Evolutionary conservation across 2,797 vertebrate species (phyloP).

Genomic region (Enteromius anoplus): DNA sequence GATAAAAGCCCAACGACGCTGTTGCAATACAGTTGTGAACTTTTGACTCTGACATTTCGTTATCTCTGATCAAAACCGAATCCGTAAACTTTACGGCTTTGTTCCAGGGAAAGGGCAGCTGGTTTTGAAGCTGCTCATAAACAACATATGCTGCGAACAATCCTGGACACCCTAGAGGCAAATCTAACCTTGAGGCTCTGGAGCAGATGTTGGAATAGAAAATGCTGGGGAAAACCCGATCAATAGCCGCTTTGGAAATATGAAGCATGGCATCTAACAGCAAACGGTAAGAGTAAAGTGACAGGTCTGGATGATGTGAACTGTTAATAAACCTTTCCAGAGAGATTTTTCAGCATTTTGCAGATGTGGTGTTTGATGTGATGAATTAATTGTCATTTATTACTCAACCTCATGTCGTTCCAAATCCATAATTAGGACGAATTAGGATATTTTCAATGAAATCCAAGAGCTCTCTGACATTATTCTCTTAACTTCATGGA

Average conservation of each 20-base stretch:
- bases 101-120: conserved; percentile 50
- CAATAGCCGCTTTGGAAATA: conserved; percentile 65
- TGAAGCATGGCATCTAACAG: conserved; percentile 52
- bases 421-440: neutral
- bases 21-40: conserved; percentile 7
- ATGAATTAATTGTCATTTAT: neutral
- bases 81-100: conserved; percentile 48
- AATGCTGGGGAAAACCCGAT: conserved; percentile 59
- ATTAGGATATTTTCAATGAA: neutral
- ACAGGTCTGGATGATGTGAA: conserved; percentile 8
- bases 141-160: conserved; percentile 78
- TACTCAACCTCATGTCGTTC: neutral
- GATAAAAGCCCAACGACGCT: neutral
- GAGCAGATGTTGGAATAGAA: conserved; percentile 74
- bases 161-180: conserved; percentile 69
- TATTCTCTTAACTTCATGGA: neutral
- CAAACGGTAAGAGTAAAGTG: neutral
- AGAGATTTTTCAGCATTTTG: neutral
- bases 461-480: neutral
- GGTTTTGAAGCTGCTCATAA: conserved; percentile 67
- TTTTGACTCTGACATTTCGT: conserved; percentile 42
- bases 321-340: conserved; percentile 26
- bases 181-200: conserved; percentile 75
- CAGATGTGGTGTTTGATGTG: neutral
- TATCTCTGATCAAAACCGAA: conserved; percentile 42